phyloP scores from a whole-genome alignment of 2,113 vertebrate species.

The Agapornis roseicollis region DNA sequence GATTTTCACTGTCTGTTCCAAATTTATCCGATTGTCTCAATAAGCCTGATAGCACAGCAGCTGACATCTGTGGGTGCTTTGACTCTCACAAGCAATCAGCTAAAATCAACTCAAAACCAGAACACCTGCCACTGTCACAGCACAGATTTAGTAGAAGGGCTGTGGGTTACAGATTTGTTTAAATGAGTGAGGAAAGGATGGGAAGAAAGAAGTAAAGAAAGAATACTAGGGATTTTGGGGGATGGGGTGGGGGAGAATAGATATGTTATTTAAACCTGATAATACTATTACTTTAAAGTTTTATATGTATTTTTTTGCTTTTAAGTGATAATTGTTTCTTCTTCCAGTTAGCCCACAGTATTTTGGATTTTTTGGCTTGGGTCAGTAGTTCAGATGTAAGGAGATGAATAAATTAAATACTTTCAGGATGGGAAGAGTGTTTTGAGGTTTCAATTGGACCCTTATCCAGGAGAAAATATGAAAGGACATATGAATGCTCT shows the following conservation, averaged over 20 bases:
- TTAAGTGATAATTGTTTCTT: not conserved
- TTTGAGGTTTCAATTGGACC: not conserved
- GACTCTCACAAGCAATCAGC: not conserved
- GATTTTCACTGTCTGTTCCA: not conserved
- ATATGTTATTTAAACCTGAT: not conserved
- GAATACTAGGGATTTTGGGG: not conserved
- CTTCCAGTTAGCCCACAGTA: not conserved
- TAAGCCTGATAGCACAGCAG: not conserved
- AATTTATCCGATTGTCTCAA: not conserved
- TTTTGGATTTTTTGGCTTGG: not conserved
- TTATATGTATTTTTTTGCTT: not conserved
- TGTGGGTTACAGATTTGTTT: not conserved
- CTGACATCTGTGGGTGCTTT: constrained; percentile 39
- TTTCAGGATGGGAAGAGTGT: not conserved
- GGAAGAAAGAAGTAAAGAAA: not conserved
- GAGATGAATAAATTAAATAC: not conserved
- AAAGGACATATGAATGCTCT: not conserved
- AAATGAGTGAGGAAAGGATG: not conserved
- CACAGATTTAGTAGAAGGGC: not conserved
- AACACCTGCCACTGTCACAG: not conserved
- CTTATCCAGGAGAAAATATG: not conserved
- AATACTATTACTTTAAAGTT: not conserved
- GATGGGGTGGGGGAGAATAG: not conserved
- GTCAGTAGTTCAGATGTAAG: not conserved
- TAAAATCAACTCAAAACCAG: not conserved